A percentile compares a stretch with the other conserved stretches of the same genome.
Conservation (phyloP, 2,113 vertebrate genomes). For the Bujurquina vittata region DNA sequence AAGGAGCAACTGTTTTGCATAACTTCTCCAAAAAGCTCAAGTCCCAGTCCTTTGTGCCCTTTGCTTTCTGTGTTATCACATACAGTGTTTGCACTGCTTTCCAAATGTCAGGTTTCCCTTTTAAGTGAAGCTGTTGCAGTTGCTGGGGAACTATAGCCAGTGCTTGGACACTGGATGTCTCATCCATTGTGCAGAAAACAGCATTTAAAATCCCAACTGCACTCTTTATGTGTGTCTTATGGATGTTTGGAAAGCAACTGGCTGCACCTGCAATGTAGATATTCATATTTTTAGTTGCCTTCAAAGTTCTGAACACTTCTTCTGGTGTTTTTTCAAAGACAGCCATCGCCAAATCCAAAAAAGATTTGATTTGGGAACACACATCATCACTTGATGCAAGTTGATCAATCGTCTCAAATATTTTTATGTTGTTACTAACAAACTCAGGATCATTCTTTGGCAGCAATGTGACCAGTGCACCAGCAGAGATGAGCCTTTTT, state of each 20-base stretch:
- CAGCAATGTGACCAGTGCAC: fast-evolving
- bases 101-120: background rate
- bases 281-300: conserved; percentile 23
- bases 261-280: conserved; percentile 31
- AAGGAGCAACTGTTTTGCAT: conserved; percentile 36
- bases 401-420: background rate
- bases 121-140: conserved; percentile 3
- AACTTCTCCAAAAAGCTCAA: conserved; percentile 17
- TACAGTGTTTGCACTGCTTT: background rate
- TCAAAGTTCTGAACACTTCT: conserved; percentile 43
- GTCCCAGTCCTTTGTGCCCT: conserved; percentile 26
- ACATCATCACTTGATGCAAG: background rate
- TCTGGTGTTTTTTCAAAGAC: fast-evolving
- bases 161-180: conserved; percentile 41
- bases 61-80: conserved; percentile 63
- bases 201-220: background rate
- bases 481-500: background rate
- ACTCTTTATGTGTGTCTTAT: fast-evolving
- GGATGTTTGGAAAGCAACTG: conserved; percentile 52
- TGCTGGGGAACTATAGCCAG: conserved; percentile 9
- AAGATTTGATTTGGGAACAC: conserved; percentile 1
- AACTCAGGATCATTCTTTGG: fast-evolving
- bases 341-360: background rate
- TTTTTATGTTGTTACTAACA: fast-evolving
- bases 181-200: conserved; percentile 48